Evolutionary conservation across 2,888 invertebrate species (phyloP).

Genomic region (Mesorhabditis spiculigera): DNA sequence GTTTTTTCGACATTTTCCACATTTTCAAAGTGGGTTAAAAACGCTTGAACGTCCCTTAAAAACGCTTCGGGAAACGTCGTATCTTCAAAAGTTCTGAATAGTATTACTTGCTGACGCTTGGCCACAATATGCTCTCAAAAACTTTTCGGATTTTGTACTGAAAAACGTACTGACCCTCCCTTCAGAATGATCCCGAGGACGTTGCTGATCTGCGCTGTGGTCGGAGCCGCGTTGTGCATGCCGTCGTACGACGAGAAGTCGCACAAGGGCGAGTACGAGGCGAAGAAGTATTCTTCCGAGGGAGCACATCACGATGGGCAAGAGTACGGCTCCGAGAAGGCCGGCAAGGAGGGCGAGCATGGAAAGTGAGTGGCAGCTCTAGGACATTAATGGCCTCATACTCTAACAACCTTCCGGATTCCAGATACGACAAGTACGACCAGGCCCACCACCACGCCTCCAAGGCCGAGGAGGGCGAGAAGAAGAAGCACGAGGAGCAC

Average conservation of each 20-base stretch:
- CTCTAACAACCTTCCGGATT: too few relatives aligned
- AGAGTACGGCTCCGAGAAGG: neutral
- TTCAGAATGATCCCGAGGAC: neutral
- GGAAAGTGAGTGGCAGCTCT: too few relatives aligned
- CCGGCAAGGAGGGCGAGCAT: neutral
- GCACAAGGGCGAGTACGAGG: neutral
- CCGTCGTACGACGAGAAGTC: neutral
- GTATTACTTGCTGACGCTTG: too few relatives aligned
- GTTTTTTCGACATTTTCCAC: too few relatives aligned
- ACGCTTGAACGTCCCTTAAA: too few relatives aligned
- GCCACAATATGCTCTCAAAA: too few relatives aligned
- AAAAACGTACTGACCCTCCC: too few relatives aligned
- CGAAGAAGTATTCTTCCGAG: neutral
- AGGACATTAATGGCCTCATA: too few relatives aligned
- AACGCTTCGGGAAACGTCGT: too few relatives aligned
- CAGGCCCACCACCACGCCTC: constrained; percentile 30
- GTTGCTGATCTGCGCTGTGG: neutral
- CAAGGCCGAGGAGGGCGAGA: constrained; percentile 27
- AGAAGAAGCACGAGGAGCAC: constrained; percentile 29
- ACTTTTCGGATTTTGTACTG: too few relatives aligned
- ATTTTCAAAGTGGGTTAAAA: too few relatives aligned
- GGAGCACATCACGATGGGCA: neutral
- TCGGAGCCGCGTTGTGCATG: neutral
- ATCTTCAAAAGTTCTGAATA: too few relatives aligned
- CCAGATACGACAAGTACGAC: constrained; percentile 25